These are phyloP conservation scores for Saguinus midas DNA, from an alignment of 2,113 vertebrate species.

Conservation along the genomic window DNA sequence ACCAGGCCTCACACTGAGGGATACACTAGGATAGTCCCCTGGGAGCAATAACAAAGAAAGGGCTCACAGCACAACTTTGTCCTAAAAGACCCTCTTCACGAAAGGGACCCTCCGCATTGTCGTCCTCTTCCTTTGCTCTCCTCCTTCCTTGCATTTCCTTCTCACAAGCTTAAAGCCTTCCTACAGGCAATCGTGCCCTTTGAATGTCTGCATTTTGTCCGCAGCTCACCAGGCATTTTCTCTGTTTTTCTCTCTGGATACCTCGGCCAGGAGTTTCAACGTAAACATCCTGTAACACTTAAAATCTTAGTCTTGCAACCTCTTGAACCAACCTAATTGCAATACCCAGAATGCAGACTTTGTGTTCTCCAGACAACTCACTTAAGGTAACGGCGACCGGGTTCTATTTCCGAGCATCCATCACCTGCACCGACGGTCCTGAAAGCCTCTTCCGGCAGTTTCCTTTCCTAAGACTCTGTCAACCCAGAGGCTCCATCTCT, in stretches of 20 bases:
- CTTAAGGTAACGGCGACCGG: background rate
- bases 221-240: background rate
- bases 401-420: background rate
- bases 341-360: background rate
- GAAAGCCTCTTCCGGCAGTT: background rate
- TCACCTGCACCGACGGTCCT: background rate
- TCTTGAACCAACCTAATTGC: background rate
- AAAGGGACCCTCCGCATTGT: background rate
- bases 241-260: background rate
- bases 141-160: background rate
- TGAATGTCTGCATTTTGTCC: background rate
- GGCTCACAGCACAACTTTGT: background rate
- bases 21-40: accelerated
- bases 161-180: background rate
- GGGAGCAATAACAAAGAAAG: background rate
- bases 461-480: background rate
- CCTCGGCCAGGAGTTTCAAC: background rate
- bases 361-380: background rate
- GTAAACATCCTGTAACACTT: background rate
- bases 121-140: background rate
- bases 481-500: background rate
- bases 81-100: background rate
- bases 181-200: background rate
- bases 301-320: background rate
- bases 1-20: background rate